Conservation (phyloP, 2,113 vertebrate genomes). For the Canis aureus region DNA sequence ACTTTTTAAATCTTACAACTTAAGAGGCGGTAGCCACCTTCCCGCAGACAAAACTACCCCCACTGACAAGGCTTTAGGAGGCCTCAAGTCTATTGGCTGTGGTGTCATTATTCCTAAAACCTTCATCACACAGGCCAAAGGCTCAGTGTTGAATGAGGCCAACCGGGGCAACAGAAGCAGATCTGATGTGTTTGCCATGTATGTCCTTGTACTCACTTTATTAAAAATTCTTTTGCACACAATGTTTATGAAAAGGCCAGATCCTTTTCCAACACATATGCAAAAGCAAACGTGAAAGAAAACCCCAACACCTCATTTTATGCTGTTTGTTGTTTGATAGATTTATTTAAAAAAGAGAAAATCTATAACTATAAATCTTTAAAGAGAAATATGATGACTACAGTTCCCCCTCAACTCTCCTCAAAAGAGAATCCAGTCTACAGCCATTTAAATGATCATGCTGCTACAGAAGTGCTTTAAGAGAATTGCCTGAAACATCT, state of each 20-base stretch:
- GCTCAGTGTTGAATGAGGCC: constrained; percentile 74
- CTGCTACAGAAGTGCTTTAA: constrained; percentile 93
- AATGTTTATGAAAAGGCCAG: constrained; percentile 86
- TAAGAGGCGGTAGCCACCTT: constrained; percentile 48
- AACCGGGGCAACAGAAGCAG: constrained; percentile 86
- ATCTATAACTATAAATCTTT: constrained; percentile 89
- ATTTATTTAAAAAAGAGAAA: constrained; percentile 89
- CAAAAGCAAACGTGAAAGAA: constrained; percentile 87
- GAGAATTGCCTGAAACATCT: constrained; percentile 90
- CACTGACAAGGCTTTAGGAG: constrained; percentile 75
- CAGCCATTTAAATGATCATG: constrained; percentile 89
- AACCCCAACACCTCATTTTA: constrained; percentile 80
- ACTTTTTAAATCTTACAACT: constrained; percentile 77
- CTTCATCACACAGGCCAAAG: constrained; percentile 79
- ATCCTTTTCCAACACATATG: constrained; percentile 89
- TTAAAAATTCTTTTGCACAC: constrained; percentile 89
- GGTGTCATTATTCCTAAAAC: constrained; percentile 66
- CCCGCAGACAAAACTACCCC: constrained; percentile 53
- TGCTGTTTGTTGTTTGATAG: constrained; percentile 89
- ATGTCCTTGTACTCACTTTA: constrained; percentile 87
- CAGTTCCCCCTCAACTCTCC: constrained; percentile 84
- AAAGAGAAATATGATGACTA: constrained; percentile 85
- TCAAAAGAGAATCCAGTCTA: constrained; percentile 86
- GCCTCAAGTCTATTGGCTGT: constrained; percentile 80
- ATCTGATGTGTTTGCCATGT: constrained; percentile 86